phyloP scores from a whole-genome alignment of 2,797 vertebrate species.

The Poliocrania exsul region DNA sequence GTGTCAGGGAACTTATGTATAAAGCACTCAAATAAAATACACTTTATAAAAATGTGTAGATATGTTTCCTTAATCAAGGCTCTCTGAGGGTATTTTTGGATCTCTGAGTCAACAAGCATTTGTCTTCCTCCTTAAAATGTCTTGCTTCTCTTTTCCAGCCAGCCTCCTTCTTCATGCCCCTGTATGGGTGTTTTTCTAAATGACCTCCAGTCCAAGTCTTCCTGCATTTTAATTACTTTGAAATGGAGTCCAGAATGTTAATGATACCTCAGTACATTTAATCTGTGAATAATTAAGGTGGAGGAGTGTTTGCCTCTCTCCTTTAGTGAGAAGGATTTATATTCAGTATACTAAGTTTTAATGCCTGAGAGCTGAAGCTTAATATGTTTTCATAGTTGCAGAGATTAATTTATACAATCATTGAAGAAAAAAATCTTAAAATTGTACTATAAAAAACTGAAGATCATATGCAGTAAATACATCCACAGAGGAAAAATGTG shows the following conservation, averaged over 20 bases:
- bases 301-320: not conserved
- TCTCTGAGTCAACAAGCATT: not conserved
- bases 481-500: not conserved
- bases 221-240: not conserved
- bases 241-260: constrained; percentile 6
- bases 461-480: not conserved
- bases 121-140: not conserved
- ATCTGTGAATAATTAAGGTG: not conserved
- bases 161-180: not conserved
- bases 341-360: not conserved
- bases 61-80: not conserved
- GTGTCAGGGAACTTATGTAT: not conserved
- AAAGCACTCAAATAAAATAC: not conserved
- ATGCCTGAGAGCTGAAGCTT: not conserved
- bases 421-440: not conserved
- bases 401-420: not conserved
- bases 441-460: not conserved
- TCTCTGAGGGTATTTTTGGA: not conserved
- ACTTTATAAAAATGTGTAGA: not conserved
- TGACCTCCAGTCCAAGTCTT: not conserved
- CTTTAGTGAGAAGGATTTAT: not conserved
- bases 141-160: not conserved
- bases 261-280: not conserved
- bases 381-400: not conserved
- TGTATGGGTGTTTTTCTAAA: not conserved